Evolutionary conservation across 2,888 invertebrate genomes (phyloP).

Genomic region (Falcaria lacertinaria): DNA sequence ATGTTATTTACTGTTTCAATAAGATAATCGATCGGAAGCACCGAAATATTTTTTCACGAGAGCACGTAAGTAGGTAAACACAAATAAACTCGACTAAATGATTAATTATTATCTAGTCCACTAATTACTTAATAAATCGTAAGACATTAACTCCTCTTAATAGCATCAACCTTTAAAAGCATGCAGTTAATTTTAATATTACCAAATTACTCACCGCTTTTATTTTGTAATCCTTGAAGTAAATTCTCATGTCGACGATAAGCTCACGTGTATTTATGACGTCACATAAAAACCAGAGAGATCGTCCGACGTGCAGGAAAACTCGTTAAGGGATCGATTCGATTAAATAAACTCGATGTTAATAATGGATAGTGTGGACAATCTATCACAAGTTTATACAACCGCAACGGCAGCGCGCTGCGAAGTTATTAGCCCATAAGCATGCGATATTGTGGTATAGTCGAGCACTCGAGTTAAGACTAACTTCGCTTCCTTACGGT

Average conservation of each 20-base stretch:
- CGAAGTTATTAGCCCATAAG: conserved; percentile 14
- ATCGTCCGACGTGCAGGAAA: conserved; percentile 4
- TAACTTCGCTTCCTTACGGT: conserved; percentile 3
- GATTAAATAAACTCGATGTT: neutral
- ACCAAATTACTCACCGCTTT: conserved; percentile 55
- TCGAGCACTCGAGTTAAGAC: conserved; percentile 7
- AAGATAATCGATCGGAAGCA: too few species aligned
- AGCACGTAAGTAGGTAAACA: neutral
- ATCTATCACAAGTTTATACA: neutral
- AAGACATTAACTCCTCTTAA: neutral
- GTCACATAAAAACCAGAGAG: conserved; percentile 62
- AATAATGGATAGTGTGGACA: neutral
- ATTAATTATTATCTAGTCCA: neutral
- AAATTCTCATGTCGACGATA: conserved; percentile 52
- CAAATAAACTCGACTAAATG: neutral
- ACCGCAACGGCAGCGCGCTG: neutral
- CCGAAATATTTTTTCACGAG: too few species aligned
- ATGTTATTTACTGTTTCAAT: too few species aligned
- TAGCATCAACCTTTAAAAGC: neutral
- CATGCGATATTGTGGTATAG: conserved; percentile 10
- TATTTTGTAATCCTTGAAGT: conserved; percentile 67
- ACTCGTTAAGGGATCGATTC: neutral
- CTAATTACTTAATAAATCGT: neutral
- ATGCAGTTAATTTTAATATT: neutral
- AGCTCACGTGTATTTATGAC: conserved; percentile 65